Conservation (phyloP, 2,113 vertebrate species). For the Bos indicus region DNA sequence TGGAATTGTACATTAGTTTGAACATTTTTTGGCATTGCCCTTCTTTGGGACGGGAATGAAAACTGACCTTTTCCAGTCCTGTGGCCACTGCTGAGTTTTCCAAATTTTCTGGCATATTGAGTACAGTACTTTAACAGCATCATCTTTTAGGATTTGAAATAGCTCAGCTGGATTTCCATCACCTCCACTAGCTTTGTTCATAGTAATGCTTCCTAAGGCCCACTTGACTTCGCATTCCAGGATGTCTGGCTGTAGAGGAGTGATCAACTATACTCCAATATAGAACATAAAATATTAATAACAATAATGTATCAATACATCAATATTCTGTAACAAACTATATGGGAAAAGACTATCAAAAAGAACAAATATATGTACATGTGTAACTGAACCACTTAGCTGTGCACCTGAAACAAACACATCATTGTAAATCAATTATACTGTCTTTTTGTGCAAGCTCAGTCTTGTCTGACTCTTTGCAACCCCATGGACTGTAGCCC, state of each 20-base stretch:
- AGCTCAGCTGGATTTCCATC: not conserved
- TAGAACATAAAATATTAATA: not conserved
- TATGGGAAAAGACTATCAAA: not conserved
- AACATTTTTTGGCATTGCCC: not conserved
- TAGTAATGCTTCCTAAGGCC: not conserved
- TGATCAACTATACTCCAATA: not conserved
- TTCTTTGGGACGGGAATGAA: not conserved
- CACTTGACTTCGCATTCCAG: not conserved
- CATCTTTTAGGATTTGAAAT: not conserved
- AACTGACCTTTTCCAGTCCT: not conserved
- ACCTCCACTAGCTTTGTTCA: not conserved
- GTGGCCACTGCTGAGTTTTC: not conserved
- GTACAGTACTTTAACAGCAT: not conserved
- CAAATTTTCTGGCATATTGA: not conserved
- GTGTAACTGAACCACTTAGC: not conserved
- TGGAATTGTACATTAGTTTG: not conserved
- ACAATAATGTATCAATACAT: not conserved
- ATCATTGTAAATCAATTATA: not conserved
- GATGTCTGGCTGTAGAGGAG: not conserved
- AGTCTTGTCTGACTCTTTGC: not conserved
- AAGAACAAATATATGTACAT: not conserved
- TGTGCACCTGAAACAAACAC: not conserved
- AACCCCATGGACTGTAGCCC: not conserved
- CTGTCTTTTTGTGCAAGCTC: not conserved
- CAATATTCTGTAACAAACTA: not conserved